A percentile compares a stretch with the other conserved stretches of the same genome.
These are phyloP conservation scores for Platyura marginata DNA, from an alignment of 1,140 invertebrate species.

Conservation along the genomic window DNA sequence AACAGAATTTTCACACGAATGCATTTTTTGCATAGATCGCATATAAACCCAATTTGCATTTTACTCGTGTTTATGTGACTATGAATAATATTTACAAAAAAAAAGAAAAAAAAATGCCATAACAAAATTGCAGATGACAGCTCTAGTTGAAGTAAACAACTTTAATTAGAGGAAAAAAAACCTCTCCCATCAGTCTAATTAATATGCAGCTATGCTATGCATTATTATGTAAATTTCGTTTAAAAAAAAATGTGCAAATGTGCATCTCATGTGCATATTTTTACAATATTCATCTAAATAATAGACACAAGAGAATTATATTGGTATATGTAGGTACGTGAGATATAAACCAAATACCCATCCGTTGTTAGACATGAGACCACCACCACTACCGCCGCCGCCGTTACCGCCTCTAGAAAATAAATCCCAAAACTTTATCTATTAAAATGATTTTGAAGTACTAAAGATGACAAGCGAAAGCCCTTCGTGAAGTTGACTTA, in stretches of 20 bases:
- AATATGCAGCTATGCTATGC: background rate
- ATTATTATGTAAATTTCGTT: background rate
- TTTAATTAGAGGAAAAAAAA: background rate
- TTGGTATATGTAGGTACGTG: no score
- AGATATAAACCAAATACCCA: no score
- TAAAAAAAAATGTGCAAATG: background rate
- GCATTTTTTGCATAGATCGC: background rate
- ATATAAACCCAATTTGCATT: background rate
- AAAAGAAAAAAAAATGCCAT: background rate
- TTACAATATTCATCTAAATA: no score
- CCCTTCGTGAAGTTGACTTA: background rate
- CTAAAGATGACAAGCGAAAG: background rate
- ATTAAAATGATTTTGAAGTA: background rate
- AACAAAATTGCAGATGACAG: background rate
- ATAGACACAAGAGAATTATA: no score
- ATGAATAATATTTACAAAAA: background rate
- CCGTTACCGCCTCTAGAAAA: background rate
- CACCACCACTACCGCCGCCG: background rate
- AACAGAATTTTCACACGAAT: background rate
- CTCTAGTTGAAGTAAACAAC: background rate
- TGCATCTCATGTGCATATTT: background rate
- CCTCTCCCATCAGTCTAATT: no score
- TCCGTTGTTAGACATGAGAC: no score
- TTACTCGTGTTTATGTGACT: background rate
- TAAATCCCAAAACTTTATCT: background rate